phyloP scores from a whole-genome alignment of 2,888 invertebrate species.

The Abrostola triplasia region DNA sequence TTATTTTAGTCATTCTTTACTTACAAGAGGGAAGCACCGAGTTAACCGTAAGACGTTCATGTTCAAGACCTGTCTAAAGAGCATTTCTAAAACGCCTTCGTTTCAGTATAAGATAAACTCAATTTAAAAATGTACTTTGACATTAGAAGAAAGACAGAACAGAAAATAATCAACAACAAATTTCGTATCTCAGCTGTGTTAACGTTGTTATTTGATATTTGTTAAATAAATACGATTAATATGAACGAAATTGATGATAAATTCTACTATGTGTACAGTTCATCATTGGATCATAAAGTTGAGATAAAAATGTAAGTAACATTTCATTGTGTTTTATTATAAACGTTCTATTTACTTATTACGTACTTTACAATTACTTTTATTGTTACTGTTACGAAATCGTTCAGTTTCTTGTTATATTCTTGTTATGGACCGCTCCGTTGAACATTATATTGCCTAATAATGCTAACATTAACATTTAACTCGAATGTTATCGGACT shows the following conservation, averaged over 20 bases:
- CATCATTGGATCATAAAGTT: conserved; percentile 94
- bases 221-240: conserved; percentile 26
- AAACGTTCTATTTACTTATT: conserved; percentile 11
- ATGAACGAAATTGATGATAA: conserved; percentile 94
- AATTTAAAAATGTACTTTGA: neutral
- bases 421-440: neutral
- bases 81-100: neutral
- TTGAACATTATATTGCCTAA: neutral
- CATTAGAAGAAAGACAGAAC: neutral
- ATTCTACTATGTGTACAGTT: conserved; percentile 96
- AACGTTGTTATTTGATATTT: conserved; percentile 10
- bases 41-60: no score
- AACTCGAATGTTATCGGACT: no score
- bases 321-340: conserved; percentile 6
- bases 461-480: neutral
- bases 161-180: neutral
- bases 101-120: neutral
- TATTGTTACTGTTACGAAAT: conserved; percentile 24
- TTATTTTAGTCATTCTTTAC: no score
- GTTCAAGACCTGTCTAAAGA: neutral
- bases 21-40: no score
- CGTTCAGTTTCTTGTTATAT: conserved; percentile 1
- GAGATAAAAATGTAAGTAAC: conserved; percentile 96
- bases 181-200: neutral
- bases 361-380: conserved; percentile 1